Evolutionary conservation across 2,113 vertebrate species (phyloP).

Genomic region (Todiramphus saurophagus): DNA sequence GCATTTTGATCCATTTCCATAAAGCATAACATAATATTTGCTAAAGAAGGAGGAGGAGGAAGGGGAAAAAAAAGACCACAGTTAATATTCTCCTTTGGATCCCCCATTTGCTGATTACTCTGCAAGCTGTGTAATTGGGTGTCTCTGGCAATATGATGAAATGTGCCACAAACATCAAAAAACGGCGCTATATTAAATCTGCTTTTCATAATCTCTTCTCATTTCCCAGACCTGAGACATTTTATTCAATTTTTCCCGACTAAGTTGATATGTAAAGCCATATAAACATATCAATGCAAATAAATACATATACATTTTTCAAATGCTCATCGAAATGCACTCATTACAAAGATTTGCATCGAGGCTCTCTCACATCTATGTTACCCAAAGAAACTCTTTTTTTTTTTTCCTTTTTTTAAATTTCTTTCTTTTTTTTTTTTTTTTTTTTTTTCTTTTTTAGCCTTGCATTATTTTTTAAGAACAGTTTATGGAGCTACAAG

Average conservation of each 20-base stretch:
- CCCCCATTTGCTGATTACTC: slow-evolving; percentile 66
- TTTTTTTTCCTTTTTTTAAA: background rate
- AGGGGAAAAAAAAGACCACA: background rate
- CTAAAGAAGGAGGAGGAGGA: slow-evolving; percentile 54
- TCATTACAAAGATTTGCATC: slow-evolving; percentile 57
- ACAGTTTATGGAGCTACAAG: background rate
- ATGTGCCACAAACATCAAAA: slow-evolving; percentile 73
- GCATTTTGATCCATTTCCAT: slow-evolving; percentile 68
- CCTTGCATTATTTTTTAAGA: slow-evolving; percentile 26
- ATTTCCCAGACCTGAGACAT: slow-evolving; percentile 69
- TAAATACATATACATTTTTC: slow-evolving; percentile 62
- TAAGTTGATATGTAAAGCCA: slow-evolving; percentile 73
- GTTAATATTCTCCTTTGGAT: slow-evolving; percentile 58
- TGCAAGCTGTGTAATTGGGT: slow-evolving; percentile 70
- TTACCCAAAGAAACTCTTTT: background rate
- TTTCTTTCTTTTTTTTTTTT: background rate
- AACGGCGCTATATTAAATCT: slow-evolving; percentile 67
- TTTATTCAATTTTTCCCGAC: slow-evolving; percentile 73
- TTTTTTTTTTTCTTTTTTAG: background rate
- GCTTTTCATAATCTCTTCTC: slow-evolving; percentile 73
- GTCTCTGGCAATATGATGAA: slow-evolving; percentile 65
- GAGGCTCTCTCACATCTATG: background rate
- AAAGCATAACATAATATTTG: slow-evolving; percentile 66
- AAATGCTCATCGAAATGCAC: slow-evolving; percentile 25
- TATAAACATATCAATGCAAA: slow-evolving; percentile 70